Evolutionary conservation across 1,140 invertebrate genomes (phyloP).

Genomic region (Galleria mellonella): DNA sequence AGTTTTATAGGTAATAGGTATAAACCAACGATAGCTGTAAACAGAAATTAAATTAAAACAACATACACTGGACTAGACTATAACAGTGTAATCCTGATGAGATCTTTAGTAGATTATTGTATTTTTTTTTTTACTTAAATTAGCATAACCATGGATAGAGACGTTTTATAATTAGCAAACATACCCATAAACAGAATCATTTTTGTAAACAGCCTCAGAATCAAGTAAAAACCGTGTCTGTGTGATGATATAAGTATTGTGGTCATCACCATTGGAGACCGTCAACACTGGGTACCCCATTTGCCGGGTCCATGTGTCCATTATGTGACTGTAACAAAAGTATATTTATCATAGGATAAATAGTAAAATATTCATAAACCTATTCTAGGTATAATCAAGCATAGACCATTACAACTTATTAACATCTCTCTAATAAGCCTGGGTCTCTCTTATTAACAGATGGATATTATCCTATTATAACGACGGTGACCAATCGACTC

Average conservation of each 20-base stretch:
- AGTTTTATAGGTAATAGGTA: constrained; percentile 87
- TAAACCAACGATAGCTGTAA: constrained; percentile 86
- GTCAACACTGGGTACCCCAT: constrained; percentile 92
- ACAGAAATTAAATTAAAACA: not conserved
- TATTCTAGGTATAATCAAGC: too few relatives aligned
- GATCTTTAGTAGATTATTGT: too few relatives aligned
- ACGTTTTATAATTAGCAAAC: constrained; percentile 59
- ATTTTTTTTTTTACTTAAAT: not conserved
- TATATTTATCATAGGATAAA: not conserved
- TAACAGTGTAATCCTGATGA: too few relatives aligned
- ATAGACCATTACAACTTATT: too few relatives aligned
- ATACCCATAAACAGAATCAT: constrained; percentile 78
- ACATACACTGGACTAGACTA: too few relatives aligned
- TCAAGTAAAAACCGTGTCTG: constrained; percentile 85
- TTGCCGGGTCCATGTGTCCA: constrained; percentile 95
- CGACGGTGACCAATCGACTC: too few relatives aligned
- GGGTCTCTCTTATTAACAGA: too few relatives aligned
- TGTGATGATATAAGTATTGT: constrained; percentile 77
- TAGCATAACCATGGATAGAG: constrained; percentile 77
- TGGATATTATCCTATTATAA: too few relatives aligned
- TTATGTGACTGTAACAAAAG: constrained; percentile 77
- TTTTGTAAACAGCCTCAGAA: constrained; percentile 69
- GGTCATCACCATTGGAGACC: constrained; percentile 69
- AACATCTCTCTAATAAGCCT: too few relatives aligned
- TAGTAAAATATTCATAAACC: too few relatives aligned